Evolutionary conservation across 2,888 invertebrate species (phyloP).

Genomic region (Chromoteleia sp.): DNA sequence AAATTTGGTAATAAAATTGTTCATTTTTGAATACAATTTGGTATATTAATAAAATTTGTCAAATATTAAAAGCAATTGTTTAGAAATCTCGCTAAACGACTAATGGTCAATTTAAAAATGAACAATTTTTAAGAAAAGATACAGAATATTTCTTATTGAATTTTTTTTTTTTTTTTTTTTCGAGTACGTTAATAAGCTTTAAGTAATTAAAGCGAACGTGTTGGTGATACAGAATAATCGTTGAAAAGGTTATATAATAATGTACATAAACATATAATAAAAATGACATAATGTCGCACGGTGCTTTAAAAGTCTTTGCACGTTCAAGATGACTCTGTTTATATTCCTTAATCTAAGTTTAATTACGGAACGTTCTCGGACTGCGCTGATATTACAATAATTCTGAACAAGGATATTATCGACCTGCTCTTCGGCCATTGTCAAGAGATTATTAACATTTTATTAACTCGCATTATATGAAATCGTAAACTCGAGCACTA

Average conservation of each 20-base stretch:
- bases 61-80: too few species aligned
- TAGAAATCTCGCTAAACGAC: too few species aligned
- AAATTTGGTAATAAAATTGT: too few species aligned
- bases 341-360: conserved; percentile 63
- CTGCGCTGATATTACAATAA: conserved; percentile 41
- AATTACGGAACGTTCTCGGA: conserved; percentile 57
- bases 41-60: too few species aligned
- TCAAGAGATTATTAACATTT: conserved; percentile 57
- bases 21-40: too few species aligned
- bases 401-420: conserved; percentile 51
- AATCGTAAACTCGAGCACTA: conserved; percentile 39
- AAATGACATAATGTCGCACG: conserved; percentile 15
- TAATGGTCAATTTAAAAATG: too few species aligned
- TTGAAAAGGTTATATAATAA: conserved; percentile 28
- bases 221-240: too few species aligned
- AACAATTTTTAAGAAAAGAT: too few species aligned
- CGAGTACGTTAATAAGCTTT: too few species aligned
- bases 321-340: conserved; percentile 45
- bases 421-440: conserved; percentile 46
- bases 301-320: conserved; percentile 32
- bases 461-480: conserved; percentile 46
- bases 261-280: conserved; percentile 15
- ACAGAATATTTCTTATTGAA: too few species aligned
- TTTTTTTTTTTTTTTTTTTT: too few species aligned
- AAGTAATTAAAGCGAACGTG: too few species aligned